These are phyloP conservation scores for Lysiphlebus fabarum DNA, from an alignment of 1,140 invertebrate genomes.

Conservation along the genomic window DNA sequence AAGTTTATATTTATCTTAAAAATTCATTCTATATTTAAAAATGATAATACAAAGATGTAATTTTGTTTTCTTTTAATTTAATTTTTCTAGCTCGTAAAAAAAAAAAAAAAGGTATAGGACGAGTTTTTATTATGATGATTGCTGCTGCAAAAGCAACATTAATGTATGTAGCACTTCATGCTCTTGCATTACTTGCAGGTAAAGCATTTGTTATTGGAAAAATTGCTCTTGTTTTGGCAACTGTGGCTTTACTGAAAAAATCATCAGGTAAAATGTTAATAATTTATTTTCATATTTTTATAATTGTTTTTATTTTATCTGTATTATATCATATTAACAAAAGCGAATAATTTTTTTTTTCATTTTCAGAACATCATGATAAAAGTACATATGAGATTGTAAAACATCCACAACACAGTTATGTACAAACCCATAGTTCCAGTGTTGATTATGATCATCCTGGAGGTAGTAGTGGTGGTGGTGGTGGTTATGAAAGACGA, in stretches of 20 bases:
- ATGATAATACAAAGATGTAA: neutral
- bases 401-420: constrained; percentile 76
- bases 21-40: too few relatives aligned
- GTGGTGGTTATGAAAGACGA: constrained; percentile 58
- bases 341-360: neutral
- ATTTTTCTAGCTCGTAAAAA: constrained; percentile 43
- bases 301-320: too few relatives aligned
- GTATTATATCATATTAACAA: neutral
- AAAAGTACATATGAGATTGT: constrained; percentile 82
- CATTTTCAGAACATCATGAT: constrained; percentile 52
- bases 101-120: constrained; percentile 59
- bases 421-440: constrained; percentile 72
- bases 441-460: constrained; percentile 68
- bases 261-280: constrained; percentile 53
- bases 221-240: constrained; percentile 71
- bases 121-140: constrained; percentile 61
- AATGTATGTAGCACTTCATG: constrained; percentile 71
- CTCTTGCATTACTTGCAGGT: constrained; percentile 68
- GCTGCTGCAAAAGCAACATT: constrained; percentile 68
- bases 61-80: neutral
- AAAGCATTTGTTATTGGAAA: constrained; percentile 72
- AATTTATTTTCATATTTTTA: neutral
- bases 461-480: constrained; percentile 30
- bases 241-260: constrained; percentile 74
- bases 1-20: too few relatives aligned